Percentiles rank a stretch among this genome's conserved stretches.
Evolutionary conservation across 2,797 vertebrate genomes (phyloP).

Genomic region (Cetoscarus ocellatus): DNA sequence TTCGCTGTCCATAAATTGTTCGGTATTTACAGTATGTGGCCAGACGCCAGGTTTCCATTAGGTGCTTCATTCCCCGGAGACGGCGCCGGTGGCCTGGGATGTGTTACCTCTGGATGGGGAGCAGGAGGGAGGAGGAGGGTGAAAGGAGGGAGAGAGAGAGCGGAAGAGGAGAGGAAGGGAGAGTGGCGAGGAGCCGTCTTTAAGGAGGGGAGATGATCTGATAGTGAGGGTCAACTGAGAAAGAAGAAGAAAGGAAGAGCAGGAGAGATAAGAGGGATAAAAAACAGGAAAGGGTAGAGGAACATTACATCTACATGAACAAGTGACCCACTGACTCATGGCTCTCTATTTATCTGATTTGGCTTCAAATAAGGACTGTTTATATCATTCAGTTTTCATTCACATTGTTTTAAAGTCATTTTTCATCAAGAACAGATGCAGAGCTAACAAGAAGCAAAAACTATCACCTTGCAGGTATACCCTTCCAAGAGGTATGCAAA

Average conservation of each 20-base stretch:
- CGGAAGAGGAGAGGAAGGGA: slow-evolving; percentile 26
- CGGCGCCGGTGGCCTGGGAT: slow-evolving; percentile 79
- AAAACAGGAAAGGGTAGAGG: slow-evolving; percentile 9
- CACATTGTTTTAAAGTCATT: background rate
- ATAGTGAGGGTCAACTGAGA: slow-evolving; percentile 45
- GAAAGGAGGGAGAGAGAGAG: background rate
- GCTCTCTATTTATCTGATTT: background rate
- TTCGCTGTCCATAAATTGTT: slow-evolving; percentile 75
- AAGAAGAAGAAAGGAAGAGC: slow-evolving; percentile 10
- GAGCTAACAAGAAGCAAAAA: no score
- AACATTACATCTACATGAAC: background rate
- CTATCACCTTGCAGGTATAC: no score
- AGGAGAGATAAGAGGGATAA: slow-evolving; percentile 17
- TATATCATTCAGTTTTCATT: background rate
- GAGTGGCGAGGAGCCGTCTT: slow-evolving; percentile 17
- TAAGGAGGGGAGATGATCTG: slow-evolving; percentile 32
- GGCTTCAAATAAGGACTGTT: background rate
- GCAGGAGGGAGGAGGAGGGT: slow-evolving; percentile 1
- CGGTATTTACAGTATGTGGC: slow-evolving; percentile 81
- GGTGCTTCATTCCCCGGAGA: slow-evolving; percentile 77
- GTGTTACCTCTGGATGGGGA: slow-evolving; percentile 72
- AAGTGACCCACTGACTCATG: background rate
- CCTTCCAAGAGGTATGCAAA: no score
- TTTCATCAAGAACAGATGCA: no score
- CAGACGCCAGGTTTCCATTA: slow-evolving; percentile 81